Evolutionary conservation across 2,797 vertebrate genomes (phyloP), one percentile per base, ranked within the genome.

Genomic region (Percopsis omiscomaycus): DNA sequence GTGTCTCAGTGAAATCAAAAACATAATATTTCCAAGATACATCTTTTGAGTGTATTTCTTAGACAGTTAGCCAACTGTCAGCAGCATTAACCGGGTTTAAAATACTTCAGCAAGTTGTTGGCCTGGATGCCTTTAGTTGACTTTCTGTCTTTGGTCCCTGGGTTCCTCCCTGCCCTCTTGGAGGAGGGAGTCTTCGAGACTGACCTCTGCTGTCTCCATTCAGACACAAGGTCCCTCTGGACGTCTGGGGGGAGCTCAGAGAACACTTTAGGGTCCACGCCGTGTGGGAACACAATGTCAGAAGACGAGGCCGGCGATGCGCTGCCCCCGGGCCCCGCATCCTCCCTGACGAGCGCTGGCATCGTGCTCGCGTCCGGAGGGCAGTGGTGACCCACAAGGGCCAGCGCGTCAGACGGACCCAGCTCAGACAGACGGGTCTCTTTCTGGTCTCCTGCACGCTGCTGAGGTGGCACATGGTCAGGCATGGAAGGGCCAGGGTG

Each of bases 191-290:
- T 68, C 73, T 91, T 93, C 29, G 88, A 71, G 6, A 68, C 15
- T 0, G 61, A 73, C 52, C 80, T 88, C 78, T 71, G 81, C 6
- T 86, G 91, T 69, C 86, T 95, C 96, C 96, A 97, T 42, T 94
- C 94, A 0, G 83, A 82, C 66, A 93, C 66, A 10, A 98, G 71
- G 78, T 98, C 95, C 45, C 55, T 86, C 61, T 94, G 95, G 55
- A 98, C 59, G 4, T 93, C 94, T 0, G 61, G 53, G 0, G 92
- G 92, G 42, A 93, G 91, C 78, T 93, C 85, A 3, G 86, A 94
- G 88, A 97, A 98, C 52, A 95, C 94, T 52, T 80, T 53, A 16
- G 91, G 83, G 73, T 98, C 95, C 8, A 97, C 83, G 2, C 88
- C 79, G 67, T 86, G 75, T 1, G 94, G 96, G 57, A 95, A 76